These are phyloP conservation scores for Apostichopus californicus DNA, from an alignment of 35 echinoderm and acorn worm species.

Conservation along the genomic window DNA sequence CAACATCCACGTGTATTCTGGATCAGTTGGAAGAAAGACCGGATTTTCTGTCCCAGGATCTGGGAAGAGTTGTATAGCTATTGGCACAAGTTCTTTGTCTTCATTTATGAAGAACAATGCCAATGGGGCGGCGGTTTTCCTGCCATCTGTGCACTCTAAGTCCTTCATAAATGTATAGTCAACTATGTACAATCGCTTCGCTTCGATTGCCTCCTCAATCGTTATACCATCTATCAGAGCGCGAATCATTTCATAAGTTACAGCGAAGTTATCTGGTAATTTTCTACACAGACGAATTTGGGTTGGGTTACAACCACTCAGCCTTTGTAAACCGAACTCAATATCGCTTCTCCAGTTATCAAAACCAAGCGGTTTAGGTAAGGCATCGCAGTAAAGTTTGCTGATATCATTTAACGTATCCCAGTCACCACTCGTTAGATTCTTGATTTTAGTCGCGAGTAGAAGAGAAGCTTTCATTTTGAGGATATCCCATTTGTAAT, in stretches of 20 bases:
- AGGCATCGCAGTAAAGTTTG: constrained; percentile 60
- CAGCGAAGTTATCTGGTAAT: constrained; percentile 80
- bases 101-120: constrained; percentile 81
- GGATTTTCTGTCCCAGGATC: constrained; percentile 72
- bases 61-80: constrained; percentile 78
- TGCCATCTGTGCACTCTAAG: constrained; percentile 66
- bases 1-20: constrained; percentile 80
- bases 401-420: constrained; percentile 68
- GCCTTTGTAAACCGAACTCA: constrained; percentile 71
- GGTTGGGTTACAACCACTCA: constrained; percentile 70
- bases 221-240: constrained; percentile 73
- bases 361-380: constrained; percentile 77
- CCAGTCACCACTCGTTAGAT: constrained; percentile 64
- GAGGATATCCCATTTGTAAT: constrained; percentile 87
- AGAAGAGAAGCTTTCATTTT: constrained; percentile 60
- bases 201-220: constrained; percentile 69
- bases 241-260: constrained; percentile 81
- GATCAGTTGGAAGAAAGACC: constrained; percentile 89
- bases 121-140: constrained; percentile 70
- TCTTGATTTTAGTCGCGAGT: constrained; percentile 68
- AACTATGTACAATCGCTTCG: constrained; percentile 78
- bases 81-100: constrained; percentile 61
- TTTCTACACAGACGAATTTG: constrained; percentile 65
- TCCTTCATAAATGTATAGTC: constrained; percentile 73
- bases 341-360: constrained; percentile 63